phyloP scores from a whole-genome alignment of 2,797 vertebrate species.

The Muscicapa comitata region DNA sequence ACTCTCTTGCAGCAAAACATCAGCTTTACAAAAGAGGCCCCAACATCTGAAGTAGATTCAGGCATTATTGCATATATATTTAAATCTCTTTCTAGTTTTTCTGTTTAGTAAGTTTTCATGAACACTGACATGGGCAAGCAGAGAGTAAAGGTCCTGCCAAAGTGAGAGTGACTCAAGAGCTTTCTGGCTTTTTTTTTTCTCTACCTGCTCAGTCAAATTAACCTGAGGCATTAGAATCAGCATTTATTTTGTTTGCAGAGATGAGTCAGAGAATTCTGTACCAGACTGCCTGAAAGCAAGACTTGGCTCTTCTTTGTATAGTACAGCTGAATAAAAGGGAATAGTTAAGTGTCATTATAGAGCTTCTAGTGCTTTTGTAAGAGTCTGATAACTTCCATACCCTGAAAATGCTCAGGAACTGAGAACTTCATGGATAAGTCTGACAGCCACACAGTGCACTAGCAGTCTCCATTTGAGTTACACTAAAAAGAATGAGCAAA shows the following conservation, averaged over 20 bases:
- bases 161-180: background rate
- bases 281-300: background rate
- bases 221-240: background rate
- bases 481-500: background rate
- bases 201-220: background rate
- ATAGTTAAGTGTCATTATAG: background rate
- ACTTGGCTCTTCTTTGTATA: background rate
- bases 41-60: background rate
- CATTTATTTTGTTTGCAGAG: background rate
- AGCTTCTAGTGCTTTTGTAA: background rate
- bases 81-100: background rate
- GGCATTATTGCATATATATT: background rate
- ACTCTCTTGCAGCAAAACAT: background rate
- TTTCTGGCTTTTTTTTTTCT: background rate
- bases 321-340: background rate
- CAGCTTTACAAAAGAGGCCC: background rate
- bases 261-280: background rate
- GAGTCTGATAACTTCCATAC: background rate
- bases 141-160: background rate
- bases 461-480: background rate
- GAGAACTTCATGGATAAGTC: background rate
- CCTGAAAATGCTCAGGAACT: background rate
- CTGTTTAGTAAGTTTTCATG: background rate
- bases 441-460: background rate
- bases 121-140: background rate